phyloP scores from a whole-genome alignment of 2,113 vertebrate genomes.

The Dermatemys mawii region DNA sequence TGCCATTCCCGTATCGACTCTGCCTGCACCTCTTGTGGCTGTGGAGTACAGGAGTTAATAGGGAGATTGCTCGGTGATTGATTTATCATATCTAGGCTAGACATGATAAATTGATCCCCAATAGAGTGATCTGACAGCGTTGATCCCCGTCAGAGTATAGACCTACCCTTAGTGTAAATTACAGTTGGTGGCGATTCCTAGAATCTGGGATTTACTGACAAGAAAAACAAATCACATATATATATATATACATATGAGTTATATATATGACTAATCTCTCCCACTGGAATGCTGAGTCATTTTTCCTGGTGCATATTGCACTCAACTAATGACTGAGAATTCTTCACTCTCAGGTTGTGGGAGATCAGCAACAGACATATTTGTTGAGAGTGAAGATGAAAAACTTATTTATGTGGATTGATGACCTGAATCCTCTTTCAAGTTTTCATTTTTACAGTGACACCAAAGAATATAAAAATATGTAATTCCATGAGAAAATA shows the following conservation, averaged over 20 bases:
- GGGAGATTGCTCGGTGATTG: too few relatives aligned
- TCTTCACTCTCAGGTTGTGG: background rate
- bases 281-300: background rate
- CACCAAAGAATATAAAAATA: conserved; percentile 10
- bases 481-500: background rate
- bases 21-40: too few relatives aligned
- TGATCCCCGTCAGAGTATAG: too few relatives aligned
- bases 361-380: conserved; percentile 13
- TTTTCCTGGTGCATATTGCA: background rate
- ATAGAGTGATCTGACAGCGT: too few relatives aligned
- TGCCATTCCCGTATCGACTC: too few relatives aligned
- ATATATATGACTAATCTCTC: background rate
- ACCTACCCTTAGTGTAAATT: too few relatives aligned
- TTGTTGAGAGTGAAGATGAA: conserved; percentile 4
- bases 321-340: conserved; percentile 8
- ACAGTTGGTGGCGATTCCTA: background rate
- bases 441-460: conserved; percentile 22
- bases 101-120: too few relatives aligned
- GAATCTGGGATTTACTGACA: accelerated
- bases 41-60: too few relatives aligned
- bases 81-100: too few relatives aligned
- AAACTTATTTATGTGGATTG: conserved; percentile 32
- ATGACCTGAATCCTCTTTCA: conserved; percentile 29
- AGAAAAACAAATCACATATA: background rate
- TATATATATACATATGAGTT: background rate